phyloP scores from a whole-genome alignment of 1,140 invertebrate species.

The Drosophila funebris region DNA sequence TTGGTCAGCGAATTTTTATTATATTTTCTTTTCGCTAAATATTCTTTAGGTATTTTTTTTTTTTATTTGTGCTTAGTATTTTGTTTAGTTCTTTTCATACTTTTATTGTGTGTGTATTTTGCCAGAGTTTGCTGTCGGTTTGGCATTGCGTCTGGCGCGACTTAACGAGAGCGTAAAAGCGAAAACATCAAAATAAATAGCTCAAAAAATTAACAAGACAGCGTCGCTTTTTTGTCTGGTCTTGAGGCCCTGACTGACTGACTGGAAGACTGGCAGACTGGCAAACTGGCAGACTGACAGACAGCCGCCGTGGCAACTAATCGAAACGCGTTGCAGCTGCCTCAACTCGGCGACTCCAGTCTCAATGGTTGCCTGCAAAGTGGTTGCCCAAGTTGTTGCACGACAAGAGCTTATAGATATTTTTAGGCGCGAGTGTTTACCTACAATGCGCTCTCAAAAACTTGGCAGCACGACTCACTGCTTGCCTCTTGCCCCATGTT shows the following conservation, averaged over 20 bases:
- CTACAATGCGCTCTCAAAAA: conserved; percentile 68
- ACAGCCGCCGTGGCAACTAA: conserved; percentile 67
- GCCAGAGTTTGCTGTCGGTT: conserved; percentile 35
- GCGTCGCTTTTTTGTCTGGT: conserved; percentile 50
- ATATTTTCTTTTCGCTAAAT: conserved; percentile 32
- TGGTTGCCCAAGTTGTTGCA: conserved; percentile 76
- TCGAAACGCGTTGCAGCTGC: conserved; percentile 81
- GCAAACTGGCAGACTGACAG: conserved; percentile 44
- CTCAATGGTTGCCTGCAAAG: conserved; percentile 54
- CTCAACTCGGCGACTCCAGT: conserved; percentile 27
- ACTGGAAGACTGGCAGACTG: conserved; percentile 22
- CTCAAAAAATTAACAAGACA: conserved; percentile 81
- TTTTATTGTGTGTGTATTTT: conserved; percentile 19
- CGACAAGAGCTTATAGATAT: conserved; percentile 72
- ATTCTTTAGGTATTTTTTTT: conserved; percentile 16
- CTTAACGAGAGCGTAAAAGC: conserved; percentile 81
- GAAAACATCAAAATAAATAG: conserved; percentile 82
- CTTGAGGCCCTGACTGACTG: conserved; percentile 44
- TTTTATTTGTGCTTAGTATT: conserved; percentile 19
- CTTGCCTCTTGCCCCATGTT: conserved; percentile 21
- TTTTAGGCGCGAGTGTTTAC: conserved; percentile 73
- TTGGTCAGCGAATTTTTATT: conserved; percentile 61
- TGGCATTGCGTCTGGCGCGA: conserved; percentile 70
- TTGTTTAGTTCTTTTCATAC: conserved; percentile 30
- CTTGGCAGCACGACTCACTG: conserved; percentile 45